Base-by-base conservation (phyloP, 1,140 invertebrate species). In the Drosophila saltans region DNA sequence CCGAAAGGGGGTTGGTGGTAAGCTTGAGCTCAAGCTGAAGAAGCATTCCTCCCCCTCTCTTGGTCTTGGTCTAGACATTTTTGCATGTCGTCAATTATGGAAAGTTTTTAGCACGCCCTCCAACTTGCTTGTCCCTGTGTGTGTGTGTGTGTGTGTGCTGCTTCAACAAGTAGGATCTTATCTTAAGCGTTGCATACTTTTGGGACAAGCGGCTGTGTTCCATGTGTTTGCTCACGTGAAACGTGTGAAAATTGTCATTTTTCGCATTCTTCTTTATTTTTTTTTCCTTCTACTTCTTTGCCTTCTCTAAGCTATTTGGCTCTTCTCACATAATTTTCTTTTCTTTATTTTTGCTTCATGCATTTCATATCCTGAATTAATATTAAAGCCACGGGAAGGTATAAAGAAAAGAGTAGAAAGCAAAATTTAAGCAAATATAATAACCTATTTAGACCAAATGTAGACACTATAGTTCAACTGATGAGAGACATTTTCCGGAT, bases 31-130 rank as follows among this genome's bases (percentile, higher is more conserved):
- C 33, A 36, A 64, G 59, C 28, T 7, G 36, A 4, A 45, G 56
- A 21, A 64, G 39, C 30, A 48, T 16, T 4, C 21, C 26, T 2
- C 45, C 45, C 9, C 41, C 10, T 11, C 28, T 30, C 28, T 52
- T 52, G 45, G 21, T 52, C 45, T 52, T 52, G 45, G 45, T 24
- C 45, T 26, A 52, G 45, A 52, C 16, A 62, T 45, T 63, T 69
- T 58, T 69, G 72, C 72, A 66, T 82, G 79, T 88, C 83, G 79
- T 88, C 83, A 88, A 86, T 88, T 88, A 82, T 86, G 83, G 43
- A 88, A 86, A 88, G 64, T 86, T 86, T 79, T 72, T 78, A 83
- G 69, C 80, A 82, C 74, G 62, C 73, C 69, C 69, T 68, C 30
- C 40, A 36, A 36, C 33, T 36, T 36, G 55, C 52, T 65, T 65